phyloP scores from a whole-genome alignment of 2,797 vertebrate genomes.

The Chelon labrosus region DNA sequence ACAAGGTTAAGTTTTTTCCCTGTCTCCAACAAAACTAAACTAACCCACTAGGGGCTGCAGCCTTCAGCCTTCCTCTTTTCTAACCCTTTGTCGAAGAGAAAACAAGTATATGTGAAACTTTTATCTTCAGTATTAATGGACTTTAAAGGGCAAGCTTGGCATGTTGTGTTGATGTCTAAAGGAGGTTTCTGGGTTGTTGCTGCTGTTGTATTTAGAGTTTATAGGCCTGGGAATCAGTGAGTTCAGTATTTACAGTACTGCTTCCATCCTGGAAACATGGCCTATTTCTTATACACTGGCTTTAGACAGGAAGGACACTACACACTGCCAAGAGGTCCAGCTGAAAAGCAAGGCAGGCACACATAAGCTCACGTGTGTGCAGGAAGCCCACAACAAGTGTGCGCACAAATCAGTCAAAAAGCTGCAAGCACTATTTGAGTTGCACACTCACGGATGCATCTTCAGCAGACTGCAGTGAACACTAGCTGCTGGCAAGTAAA shows the following conservation, averaged over 20 bases:
- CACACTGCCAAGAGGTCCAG: conserved; percentile 44
- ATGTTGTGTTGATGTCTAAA: conserved; percentile 16
- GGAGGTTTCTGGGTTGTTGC: conserved; percentile 54
- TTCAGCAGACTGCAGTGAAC: conserved; percentile 27
- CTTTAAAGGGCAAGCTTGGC: background rate
- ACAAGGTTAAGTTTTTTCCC: too few species aligned
- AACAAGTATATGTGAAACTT: background rate
- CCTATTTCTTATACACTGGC: conserved; percentile 53
- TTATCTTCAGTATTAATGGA: background rate
- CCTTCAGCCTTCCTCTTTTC: too few species aligned
- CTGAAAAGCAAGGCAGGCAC: conserved; percentile 28
- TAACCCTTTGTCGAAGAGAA: too few species aligned
- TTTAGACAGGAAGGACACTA: conserved; percentile 41
- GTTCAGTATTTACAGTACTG: conserved; percentile 47
- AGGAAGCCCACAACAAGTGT: background rate
- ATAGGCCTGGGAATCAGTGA: conserved; percentile 38
- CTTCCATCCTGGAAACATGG: conserved; percentile 58
- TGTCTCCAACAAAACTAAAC: too few species aligned
- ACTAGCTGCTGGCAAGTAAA: conserved; percentile 33
- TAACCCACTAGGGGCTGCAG: too few species aligned
- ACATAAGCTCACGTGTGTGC: background rate
- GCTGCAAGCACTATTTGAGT: conserved; percentile 1
- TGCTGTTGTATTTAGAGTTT: conserved; percentile 29
- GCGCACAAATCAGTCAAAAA: background rate
- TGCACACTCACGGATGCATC: background rate